Evolutionary conservation across 2,113 vertebrate genomes (phyloP).

Genomic region (Oxygymnocypris stewartii): DNA sequence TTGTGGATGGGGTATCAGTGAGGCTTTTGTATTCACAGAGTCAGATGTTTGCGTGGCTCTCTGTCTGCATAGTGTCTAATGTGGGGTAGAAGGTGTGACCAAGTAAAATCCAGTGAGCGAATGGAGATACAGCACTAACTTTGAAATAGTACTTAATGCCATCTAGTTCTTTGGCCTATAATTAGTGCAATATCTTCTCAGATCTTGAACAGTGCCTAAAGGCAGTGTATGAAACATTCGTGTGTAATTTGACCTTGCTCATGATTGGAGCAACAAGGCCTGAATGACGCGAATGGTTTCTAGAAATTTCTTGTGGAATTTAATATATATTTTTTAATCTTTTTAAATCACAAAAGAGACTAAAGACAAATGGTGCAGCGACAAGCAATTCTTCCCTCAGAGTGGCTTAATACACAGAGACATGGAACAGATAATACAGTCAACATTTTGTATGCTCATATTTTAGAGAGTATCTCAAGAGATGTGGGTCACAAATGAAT

Average conservation of each 20-base stretch:
- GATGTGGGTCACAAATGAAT: background rate
- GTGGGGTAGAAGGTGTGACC: background rate
- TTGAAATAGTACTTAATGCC: conserved; percentile 19
- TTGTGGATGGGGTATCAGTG: background rate
- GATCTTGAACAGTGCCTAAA: background rate
- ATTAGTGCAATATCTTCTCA: conserved; percentile 13
- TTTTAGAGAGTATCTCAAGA: background rate
- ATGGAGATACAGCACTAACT: background rate
- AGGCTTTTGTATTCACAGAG: background rate
- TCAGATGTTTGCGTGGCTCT: background rate
- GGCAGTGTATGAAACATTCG: background rate
- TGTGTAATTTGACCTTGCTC: conserved; percentile 25
- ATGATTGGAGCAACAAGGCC: background rate
- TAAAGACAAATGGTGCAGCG: background rate
- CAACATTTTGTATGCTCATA: background rate
- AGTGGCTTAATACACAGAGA: background rate
- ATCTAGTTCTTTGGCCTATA: background rate
- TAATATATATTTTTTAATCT: too few species aligned
- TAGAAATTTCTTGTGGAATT: conserved; percentile 9
- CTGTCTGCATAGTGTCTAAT: background rate
- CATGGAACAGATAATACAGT: background rate
- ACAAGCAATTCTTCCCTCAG: background rate
- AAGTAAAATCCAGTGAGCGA: background rate
- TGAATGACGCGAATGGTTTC: background rate
- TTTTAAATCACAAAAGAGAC: background rate